Base-by-base conservation (phyloP, 2,888 invertebrate genomes). In the Adineta ricciae region DNA sequence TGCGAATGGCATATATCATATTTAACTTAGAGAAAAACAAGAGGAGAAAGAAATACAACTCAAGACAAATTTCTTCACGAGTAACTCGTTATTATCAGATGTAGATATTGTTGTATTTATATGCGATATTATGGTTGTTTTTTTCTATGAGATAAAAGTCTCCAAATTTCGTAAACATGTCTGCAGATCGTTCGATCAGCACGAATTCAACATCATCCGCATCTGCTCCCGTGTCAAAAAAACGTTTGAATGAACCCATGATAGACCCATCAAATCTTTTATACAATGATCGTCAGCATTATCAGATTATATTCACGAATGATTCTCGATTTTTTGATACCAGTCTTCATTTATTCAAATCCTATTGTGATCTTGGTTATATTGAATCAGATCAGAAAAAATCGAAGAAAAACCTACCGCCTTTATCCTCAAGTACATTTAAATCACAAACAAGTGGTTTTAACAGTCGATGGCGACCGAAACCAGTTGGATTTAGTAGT, bases 261-360 rank as follows among this genome's bases (percentile, higher is more conserved):
- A 36, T 64, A 1, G 64, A 64, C 32, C 64, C 64, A 36, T 64
- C 64, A 32, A 64, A 64, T 64, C 1, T 36, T 32, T 64, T 64
- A 36, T 64, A 64, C 32, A 64, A 64, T 32, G 64, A 64, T 64
- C 16, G 19, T 32, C 27, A 3, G 19, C 27, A 64, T 36, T 64
- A 64, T 64, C 64, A 64, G 32, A 64, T 64, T 64, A 64, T 64
- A 64, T 64, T 64, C 27, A 27, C 64, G 32, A 64, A 64, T 64
- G 64, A 64, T 64, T 64, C 64, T 16, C 64, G 64, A 64, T 64
- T 64, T 64, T 64, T 64, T 24, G 64, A 64, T 64, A 64, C 64
- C 2, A 36, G 32, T 64, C 32, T 64, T 36, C 64, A 36, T 19
- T 36, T 64, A 64, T 64, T 64, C 19, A 64, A 32, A 4, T 64